Percentiles rank a stretch among this genome's conserved stretches.
Conservation (phyloP, 1,140 invertebrate species). For the Drosophila orena region DNA sequence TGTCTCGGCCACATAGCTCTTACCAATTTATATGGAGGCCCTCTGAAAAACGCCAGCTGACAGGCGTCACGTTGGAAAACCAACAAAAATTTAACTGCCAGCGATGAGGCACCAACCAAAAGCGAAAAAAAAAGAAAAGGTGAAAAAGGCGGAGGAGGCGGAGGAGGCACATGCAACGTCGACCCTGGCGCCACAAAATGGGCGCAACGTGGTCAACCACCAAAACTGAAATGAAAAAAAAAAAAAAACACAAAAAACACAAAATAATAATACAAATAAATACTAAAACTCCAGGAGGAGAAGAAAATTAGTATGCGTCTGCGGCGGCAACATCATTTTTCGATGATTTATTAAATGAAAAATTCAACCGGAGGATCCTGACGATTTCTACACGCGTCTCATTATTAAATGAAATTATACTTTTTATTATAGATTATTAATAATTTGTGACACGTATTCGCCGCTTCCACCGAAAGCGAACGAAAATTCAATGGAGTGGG, state of each 20-base stretch:
- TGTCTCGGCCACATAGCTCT: conserved; percentile 60
- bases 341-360: conserved; percentile 80
- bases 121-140: background rate
- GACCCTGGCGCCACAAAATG: conserved; percentile 64
- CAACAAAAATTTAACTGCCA: conserved; percentile 80
- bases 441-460: conserved; percentile 77
- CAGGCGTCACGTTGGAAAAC: conserved; percentile 80
- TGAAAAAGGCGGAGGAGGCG: conserved; percentile 3
- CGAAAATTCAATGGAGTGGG: background rate
- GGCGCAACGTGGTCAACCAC: conserved; percentile 76
- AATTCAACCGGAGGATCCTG: conserved; percentile 23
- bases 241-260: conserved; percentile 12
- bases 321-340: conserved; percentile 79
- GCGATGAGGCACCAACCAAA: conserved; percentile 9
- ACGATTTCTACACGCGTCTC: conserved; percentile 72
- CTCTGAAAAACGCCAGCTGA: conserved; percentile 62
- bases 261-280: conserved; percentile 13
- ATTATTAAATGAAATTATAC: conserved; percentile 81
- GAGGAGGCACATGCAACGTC: conserved; percentile 63
- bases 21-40: conserved; percentile 17
- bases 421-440: conserved; percentile 82
- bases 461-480: conserved; percentile 65
- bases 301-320: conserved; percentile 77
- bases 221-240: conserved; percentile 9
- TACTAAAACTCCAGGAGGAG: conserved; percentile 11